A percentile compares a stretch with the other conserved stretches of the same genome.
These are phyloP conservation scores for Galerucella nymphaeae DNA, from an alignment of 2,888 invertebrate species.

Conservation along the genomic window DNA sequence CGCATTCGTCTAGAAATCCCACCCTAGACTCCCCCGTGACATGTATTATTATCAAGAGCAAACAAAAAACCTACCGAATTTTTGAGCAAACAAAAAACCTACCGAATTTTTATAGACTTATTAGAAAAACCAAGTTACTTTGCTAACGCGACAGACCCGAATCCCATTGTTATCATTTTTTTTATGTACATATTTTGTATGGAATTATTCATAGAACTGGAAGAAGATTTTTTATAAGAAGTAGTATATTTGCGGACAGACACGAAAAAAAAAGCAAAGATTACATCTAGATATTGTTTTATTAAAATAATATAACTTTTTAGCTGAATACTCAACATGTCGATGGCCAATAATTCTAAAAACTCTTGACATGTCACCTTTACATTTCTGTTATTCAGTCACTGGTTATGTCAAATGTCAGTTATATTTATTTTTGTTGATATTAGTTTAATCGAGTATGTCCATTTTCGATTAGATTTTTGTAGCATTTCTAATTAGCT, in stretches of 20 bases:
- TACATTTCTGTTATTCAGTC: too few species aligned
- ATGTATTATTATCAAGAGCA: constrained; percentile 32
- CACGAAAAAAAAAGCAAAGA: background rate
- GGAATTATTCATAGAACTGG: background rate
- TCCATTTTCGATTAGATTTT: too few species aligned
- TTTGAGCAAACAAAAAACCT: constrained; percentile 33
- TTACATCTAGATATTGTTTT: too few species aligned
- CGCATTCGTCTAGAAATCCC: constrained; percentile 34
- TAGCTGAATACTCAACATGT: too few species aligned
- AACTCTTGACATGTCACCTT: too few species aligned
- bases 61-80: constrained; percentile 32
- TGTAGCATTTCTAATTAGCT: too few species aligned
- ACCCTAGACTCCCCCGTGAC: constrained; percentile 31
- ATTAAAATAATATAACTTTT: too few species aligned
- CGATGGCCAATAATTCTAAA: too few species aligned
- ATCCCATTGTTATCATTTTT: background rate
- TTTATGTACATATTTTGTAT: background rate
- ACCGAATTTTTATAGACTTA: constrained; percentile 36
- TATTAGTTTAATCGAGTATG: too few species aligned
- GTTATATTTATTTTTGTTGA: too few species aligned
- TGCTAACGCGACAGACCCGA: constrained; percentile 16
- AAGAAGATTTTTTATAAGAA: background rate
- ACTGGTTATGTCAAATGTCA: too few species aligned
- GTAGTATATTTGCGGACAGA: background rate
- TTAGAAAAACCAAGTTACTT: constrained; percentile 21